A percentile compares a stretch with the other conserved stretches of the same genome.
Evolutionary conservation across 1,140 invertebrate species (phyloP).

Genomic region (Tyrophagus putrescentiae): DNA sequence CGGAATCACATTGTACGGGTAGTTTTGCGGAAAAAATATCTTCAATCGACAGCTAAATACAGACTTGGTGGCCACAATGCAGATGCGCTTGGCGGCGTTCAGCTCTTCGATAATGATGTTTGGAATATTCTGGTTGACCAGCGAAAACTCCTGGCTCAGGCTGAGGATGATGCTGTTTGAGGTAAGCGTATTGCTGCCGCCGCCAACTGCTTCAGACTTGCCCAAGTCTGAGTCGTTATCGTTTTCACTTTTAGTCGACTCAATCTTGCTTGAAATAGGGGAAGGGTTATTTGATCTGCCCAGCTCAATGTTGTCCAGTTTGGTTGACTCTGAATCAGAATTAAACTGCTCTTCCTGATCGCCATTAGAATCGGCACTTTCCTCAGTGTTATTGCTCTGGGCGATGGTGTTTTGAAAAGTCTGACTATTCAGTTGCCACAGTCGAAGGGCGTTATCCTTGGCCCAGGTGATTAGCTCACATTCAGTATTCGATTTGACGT

Average conservation of each 20-base stretch:
- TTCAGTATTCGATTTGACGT: constrained; percentile 44
- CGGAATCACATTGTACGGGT: constrained; percentile 55
- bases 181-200: neutral
- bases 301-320: neutral
- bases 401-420: constrained; percentile 33
- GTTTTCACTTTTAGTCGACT: constrained; percentile 14
- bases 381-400: neutral
- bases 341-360: neutral
- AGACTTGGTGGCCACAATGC: constrained; percentile 20
- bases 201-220: neutral
- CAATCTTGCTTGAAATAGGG: constrained; percentile 7
- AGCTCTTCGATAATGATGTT: constrained; percentile 54
- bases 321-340: neutral
- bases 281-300: constrained; percentile 4
- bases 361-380: neutral
- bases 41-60: constrained; percentile 41
- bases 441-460: constrained; percentile 72
- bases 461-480: constrained; percentile 90
- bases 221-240: neutral
- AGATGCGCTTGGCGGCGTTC: constrained; percentile 25
- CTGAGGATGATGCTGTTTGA: constrained; percentile 39
- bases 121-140: constrained; percentile 69
- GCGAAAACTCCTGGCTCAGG: constrained; percentile 59
- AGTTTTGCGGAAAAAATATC: constrained; percentile 59
- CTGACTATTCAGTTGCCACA: constrained; percentile 73